Evolutionary conservation across 2,113 vertebrate species (phyloP).

Genomic region (Gasterosteus aculeatus): DNA sequence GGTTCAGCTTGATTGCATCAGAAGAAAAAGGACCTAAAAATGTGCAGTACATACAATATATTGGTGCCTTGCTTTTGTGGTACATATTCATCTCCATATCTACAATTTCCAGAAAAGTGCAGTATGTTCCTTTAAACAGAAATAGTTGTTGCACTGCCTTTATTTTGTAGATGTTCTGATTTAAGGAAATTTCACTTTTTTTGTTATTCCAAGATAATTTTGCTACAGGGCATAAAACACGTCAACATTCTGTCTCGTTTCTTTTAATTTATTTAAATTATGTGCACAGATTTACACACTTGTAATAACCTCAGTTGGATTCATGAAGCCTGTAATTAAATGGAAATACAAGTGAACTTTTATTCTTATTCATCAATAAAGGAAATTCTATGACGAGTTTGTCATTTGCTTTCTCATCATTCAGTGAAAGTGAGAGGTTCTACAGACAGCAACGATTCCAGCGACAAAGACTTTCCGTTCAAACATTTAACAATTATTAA

Average conservation of each 20-base stretch:
- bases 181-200: slow-evolving; percentile 44
- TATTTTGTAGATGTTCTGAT: slow-evolving; percentile 43
- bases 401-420: background rate
- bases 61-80: slow-evolving; percentile 87
- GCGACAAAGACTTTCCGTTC: slow-evolving; percentile 26
- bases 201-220: slow-evolving; percentile 64
- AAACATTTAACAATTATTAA: slow-evolving; percentile 57
- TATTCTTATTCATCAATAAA: slow-evolving; percentile 85
- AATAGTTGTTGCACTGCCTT: slow-evolving; percentile 41
- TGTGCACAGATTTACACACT: slow-evolving; percentile 83
- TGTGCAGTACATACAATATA: slow-evolving; percentile 57
- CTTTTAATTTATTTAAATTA: slow-evolving; percentile 91
- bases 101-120: slow-evolving; percentile 49
- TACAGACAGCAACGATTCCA: slow-evolving; percentile 16
- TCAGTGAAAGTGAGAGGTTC: background rate
- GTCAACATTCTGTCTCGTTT: slow-evolving; percentile 76
- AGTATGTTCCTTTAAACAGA: slow-evolving; percentile 34
- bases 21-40: slow-evolving; percentile 27
- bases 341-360: slow-evolving; percentile 81
- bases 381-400: slow-evolving; percentile 40
- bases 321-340: slow-evolving; percentile 85
- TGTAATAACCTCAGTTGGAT: slow-evolving; percentile 73
- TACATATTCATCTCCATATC: slow-evolving; percentile 62
- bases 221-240: slow-evolving; percentile 80
- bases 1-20: slow-evolving; percentile 28